Evolutionary conservation across 2,888 invertebrate species (phyloP), one percentile per base, ranked within the genome.

Genomic region (Rhingia rostrata): DNA sequence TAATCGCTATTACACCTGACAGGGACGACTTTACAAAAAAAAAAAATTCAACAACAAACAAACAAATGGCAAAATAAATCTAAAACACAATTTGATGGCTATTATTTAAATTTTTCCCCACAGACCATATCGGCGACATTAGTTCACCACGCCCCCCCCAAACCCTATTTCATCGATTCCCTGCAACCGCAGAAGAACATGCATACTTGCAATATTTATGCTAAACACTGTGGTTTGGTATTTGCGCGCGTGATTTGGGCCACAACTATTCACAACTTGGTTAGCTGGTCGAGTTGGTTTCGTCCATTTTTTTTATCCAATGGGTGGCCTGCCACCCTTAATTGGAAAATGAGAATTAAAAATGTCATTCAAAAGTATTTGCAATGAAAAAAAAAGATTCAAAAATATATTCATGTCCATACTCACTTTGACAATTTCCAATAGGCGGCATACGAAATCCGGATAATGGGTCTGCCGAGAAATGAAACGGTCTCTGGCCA

Each of bases 391-490:
- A 14, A n/a, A 51, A 43, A 2, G 37, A 61, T 22, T n/a, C n/a
- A 22, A 22, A 22, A 22, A 22, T 22, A 22, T 58, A 22, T 39
- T 7, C 9, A 51, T 39, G 45, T 12, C 64, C 60, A 54, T 93
- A 96, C 97, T 96, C 92, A 97, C 97, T 97, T 92, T 97, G 97
- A 92, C 97, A 97, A 88, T 96, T 96, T 90, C 95, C 96, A 92
- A 97, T 97, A 87, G 97, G 96, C 86, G 96, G 96, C 96, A 97
- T 97, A 81, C 97, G 93, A 92, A 97, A 97, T 87, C 96, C 95
- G 54, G 96, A 96, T 58, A 97, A 93, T 47, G 97, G 97, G 92
- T 97, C 97, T 74, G 96, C 95, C 87, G 97, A 97, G 89, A 97
- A 96, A 78, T 96, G 95, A 92, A 97, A 96, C 69, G 97, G 96